phyloP scores from a whole-genome alignment of 1,140 invertebrate genomes.

The Rhizoglyphus robini region DNA sequence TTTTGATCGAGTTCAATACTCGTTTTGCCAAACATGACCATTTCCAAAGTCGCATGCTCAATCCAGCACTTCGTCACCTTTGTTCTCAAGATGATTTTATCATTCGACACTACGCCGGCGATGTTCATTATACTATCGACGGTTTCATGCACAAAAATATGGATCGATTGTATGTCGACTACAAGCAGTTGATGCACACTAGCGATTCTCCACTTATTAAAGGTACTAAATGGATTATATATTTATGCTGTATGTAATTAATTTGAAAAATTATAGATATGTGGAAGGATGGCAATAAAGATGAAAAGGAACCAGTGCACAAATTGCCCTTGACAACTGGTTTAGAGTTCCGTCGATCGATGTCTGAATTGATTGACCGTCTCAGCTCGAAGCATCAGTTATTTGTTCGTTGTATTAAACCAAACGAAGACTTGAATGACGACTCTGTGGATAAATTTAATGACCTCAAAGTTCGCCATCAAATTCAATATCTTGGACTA shows the following conservation, averaged over 20 bases:
- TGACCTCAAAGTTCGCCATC: slow-evolving; percentile 67
- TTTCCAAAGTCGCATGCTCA: slow-evolving; percentile 29
- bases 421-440: slow-evolving; percentile 71
- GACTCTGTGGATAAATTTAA: slow-evolving; percentile 55
- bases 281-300: not conserved
- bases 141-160: slow-evolving; percentile 96
- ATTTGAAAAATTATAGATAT: not conserved
- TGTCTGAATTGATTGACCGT: slow-evolving; percentile 72
- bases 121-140: slow-evolving; percentile 73
- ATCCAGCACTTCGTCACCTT: slow-evolving; percentile 81
- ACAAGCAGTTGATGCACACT: slow-evolving; percentile 77
- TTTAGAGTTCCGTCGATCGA: slow-evolving; percentile 76
- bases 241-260: not conserved
- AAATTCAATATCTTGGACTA: slow-evolving; percentile 85
- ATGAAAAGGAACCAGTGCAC: not conserved
- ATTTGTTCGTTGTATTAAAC: slow-evolving; percentile 90
- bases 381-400: slow-evolving; percentile 73
- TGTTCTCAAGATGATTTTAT: slow-evolving; percentile 75
- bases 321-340: slow-evolving; percentile 51
- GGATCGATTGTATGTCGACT: slow-evolving; percentile 82
- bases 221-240: slow-evolving; percentile 56
- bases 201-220: slow-evolving; percentile 73
- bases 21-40: slow-evolving; percentile 29
- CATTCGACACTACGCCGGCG: slow-evolving; percentile 83
- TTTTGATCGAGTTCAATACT: slow-evolving; percentile 80